Base-by-base conservation (phyloP, 1,140 invertebrate genomes). In the Lutraria rhynchaena region DNA sequence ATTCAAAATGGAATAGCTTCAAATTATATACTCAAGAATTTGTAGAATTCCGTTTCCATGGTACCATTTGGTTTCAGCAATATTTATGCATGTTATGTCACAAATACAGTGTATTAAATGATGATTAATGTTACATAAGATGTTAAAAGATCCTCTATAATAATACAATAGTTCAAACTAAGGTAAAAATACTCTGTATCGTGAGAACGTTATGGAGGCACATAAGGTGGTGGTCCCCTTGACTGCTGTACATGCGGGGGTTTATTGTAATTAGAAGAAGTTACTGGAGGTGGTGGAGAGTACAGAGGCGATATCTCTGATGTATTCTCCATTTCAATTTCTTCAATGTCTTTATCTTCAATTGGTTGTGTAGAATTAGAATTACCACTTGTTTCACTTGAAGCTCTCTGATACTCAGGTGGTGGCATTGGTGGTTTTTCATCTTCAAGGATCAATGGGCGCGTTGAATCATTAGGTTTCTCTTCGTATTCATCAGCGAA, bases 401-500 rank as follows among this genome's bases (percentile, higher is more conserved):
- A 93, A 63, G 93, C 93, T 78, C 95, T 94, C 83, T 95, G 95
- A 88, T 96, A 96, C 71, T 96, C 95, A 0, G 95, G 95, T 4
- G 95, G 95, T 9, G 95, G 95, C 74, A 97, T 92, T 0, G 97
- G 97, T 33, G 97, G 97, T 90, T 97, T 97, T 89, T 98, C 97
- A 84, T 98, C 97, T 84, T 97, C 96, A 91, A 98, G 94, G 83
- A 98, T 98, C 1, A 98, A 95, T 1, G 97, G 97, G 93, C 98
- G 98, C 86, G 97, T 96, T 35, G 95, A 95, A 37, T 96, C 95
- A 75, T 90, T 90, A 0, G 95, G 96, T 89, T 97, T 96, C 88
- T 98, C 97, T 88, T 98, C 97, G 17, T 98, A 93, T 90, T 99
- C 98, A 92, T 99, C 97, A 91, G 93, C 91, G 92, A 99, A 98